Percentiles rank a stretch among this genome's conserved stretches.
Evolutionary conservation across 2,888 invertebrate genomes (phyloP).

Genomic region (Notocelia uddmanniana): DNA sequence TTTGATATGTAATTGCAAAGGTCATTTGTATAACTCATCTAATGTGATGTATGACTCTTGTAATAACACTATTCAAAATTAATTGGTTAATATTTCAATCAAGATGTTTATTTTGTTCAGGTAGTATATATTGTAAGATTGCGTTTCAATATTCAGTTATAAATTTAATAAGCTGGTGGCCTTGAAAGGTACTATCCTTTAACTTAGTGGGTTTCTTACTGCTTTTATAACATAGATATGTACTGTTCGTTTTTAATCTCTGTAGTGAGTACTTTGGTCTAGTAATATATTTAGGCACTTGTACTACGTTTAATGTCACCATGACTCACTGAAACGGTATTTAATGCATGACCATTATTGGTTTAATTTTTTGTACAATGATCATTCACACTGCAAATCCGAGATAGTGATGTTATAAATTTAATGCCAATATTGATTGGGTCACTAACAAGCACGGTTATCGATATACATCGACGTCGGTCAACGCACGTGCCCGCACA

Average conservation of each 20-base stretch:
- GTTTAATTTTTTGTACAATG: slow-evolving; percentile 53
- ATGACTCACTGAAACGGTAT: slow-evolving; percentile 19
- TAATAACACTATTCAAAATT: slow-evolving; percentile 40
- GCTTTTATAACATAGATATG: too few species aligned
- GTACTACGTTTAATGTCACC: too few species aligned
- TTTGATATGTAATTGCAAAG: slow-evolving; percentile 45
- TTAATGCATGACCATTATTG: neutral
- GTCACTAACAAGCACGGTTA: slow-evolving; percentile 48
- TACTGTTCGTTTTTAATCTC: neutral
- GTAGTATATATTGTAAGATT: neutral
- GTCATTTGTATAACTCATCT: slow-evolving; percentile 45
- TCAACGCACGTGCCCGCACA: slow-evolving; percentile 64
- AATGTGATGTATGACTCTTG: slow-evolving; percentile 44
- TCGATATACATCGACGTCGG: slow-evolving; percentile 52
- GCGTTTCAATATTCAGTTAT: slow-evolving; percentile 13
- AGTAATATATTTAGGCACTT: too few species aligned
- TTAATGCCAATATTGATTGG: slow-evolving; percentile 49
- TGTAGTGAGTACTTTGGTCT: too few species aligned
- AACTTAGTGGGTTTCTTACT: neutral
- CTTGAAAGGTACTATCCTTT: neutral
- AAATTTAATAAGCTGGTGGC: slow-evolving; percentile 6
- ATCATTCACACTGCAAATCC: slow-evolving; percentile 62
- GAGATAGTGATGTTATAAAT: slow-evolving; percentile 62
- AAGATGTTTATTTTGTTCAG: slow-evolving; percentile 22
- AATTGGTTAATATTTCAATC: slow-evolving; percentile 47